Conservation (phyloP, 2,888 invertebrate species). For the Orthosia incerta region DNA sequence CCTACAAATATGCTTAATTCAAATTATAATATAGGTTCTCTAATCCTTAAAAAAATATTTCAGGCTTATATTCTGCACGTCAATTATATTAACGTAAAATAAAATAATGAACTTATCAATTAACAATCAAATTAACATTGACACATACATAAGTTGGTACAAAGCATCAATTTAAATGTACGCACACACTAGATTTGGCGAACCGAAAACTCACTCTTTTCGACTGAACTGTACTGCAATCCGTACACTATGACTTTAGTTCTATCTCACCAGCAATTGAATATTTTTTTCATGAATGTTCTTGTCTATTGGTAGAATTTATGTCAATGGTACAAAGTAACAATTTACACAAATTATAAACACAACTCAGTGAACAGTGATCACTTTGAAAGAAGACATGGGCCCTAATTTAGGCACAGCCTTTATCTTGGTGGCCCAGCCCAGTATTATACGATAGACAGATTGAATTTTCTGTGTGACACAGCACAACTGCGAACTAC, state of each 20-base stretch:
- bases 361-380: background rate
- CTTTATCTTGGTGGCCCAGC: background rate
- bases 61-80: background rate
- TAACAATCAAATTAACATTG: background rate
- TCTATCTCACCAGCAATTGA: too few species aligned
- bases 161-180: too few species aligned
- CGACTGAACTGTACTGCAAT: too few species aligned
- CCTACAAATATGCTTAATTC: constrained; percentile 7
- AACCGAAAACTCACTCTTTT: too few species aligned
- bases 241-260: too few species aligned
- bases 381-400: background rate
- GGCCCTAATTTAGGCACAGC: background rate
- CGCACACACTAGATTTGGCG: too few species aligned
- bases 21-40: constrained; percentile 5
- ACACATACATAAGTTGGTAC: too few species aligned
- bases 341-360: background rate
- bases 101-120: background rate
- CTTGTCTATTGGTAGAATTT: too few species aligned
- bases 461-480: background rate
- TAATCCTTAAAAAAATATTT: constrained; percentile 15
- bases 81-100: background rate
- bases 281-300: too few species aligned
- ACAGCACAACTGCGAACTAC: too few species aligned
- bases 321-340: background rate
- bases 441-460: background rate